Conservation (phyloP, 2,888 invertebrate genomes). For the Cerastis rubricosa region DNA sequence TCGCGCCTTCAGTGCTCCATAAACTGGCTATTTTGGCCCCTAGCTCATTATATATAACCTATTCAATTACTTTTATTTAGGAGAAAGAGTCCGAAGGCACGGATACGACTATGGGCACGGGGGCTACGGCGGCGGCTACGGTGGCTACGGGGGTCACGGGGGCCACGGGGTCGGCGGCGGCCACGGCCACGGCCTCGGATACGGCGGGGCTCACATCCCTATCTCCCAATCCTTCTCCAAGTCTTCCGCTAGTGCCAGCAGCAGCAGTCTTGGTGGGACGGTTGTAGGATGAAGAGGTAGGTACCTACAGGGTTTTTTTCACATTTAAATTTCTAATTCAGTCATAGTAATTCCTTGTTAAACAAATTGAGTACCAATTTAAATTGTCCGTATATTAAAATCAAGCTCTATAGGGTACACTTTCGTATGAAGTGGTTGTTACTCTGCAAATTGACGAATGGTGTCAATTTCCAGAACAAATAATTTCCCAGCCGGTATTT, state of each 20-base stretch:
- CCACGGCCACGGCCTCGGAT: slow-evolving; percentile 58
- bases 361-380: background rate
- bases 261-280: slow-evolving; percentile 50
- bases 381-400: background rate
- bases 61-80: slow-evolving; percentile 53
- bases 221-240: slow-evolving; percentile 78
- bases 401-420: background rate
- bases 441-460: background rate
- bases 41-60: background rate
- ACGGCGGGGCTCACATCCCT: slow-evolving; percentile 61
- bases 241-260: slow-evolving; percentile 79
- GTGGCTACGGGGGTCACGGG: slow-evolving; percentile 67
- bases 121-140: slow-evolving; percentile 68
- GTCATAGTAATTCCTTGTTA: background rate
- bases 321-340: background rate
- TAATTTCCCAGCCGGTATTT: background rate
- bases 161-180: slow-evolving; percentile 58
- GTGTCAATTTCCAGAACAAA: background rate
- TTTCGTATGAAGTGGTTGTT: background rate
- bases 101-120: slow-evolving; percentile 69
- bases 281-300: background rate
- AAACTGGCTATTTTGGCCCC: background rate
- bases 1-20: background rate
- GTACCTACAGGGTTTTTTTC: background rate
- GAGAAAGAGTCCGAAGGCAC: slow-evolving; percentile 70